These are phyloP conservation scores for Myathropa florea DNA, from an alignment of 2,888 invertebrate species.

Conservation along the genomic window DNA sequence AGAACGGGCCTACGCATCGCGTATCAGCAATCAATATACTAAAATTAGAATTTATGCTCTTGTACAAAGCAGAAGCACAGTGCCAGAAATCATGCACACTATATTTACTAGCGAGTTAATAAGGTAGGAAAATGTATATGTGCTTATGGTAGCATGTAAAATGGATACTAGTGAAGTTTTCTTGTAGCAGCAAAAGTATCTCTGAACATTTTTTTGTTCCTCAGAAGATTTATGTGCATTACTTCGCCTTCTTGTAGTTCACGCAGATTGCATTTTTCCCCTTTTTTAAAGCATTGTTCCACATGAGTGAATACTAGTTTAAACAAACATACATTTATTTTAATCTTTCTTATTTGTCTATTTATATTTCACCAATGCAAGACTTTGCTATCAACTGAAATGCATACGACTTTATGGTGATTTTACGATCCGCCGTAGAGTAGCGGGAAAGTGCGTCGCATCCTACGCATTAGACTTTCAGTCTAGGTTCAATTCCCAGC, in stretches of 20 bases:
- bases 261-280: neutral
- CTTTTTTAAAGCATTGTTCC: neutral
- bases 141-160: neutral
- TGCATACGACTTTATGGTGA: neutral
- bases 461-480: no score
- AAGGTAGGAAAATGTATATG: neutral
- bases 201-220: neutral
- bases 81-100: neutral
- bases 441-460: no score
- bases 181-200: no score
- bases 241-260: no score
- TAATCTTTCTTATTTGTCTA: neutral
- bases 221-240: neutral
- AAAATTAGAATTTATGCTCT: slow-evolving; percentile 15
- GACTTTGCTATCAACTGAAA: neutral
- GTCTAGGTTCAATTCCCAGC: no score
- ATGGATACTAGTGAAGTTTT: neutral
- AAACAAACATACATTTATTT: neutral
- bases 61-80: neutral
- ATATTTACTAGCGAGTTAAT: neutral
- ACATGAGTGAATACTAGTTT: neutral
- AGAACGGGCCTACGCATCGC: slow-evolving; percentile 2
- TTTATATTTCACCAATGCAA: neutral
- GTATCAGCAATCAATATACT: slow-evolving; percentile 20
- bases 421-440: no score